Conservation (phyloP, 2,113 vertebrate genomes). For the Clupea harengus region DNA sequence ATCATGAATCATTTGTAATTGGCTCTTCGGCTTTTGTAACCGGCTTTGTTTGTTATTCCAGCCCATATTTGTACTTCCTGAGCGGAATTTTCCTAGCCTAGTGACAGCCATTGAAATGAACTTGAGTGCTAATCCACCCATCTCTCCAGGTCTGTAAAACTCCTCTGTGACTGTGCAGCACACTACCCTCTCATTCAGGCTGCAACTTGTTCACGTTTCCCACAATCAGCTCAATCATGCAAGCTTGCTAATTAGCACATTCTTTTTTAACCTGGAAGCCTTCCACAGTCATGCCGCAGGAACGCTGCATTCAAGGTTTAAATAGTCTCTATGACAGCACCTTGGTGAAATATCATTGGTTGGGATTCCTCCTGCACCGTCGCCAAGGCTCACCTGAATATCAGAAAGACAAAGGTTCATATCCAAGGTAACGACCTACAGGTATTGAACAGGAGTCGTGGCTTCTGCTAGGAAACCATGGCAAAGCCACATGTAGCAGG, state of each 20-base stretch:
- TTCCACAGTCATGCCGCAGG: background rate
- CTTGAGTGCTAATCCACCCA: background rate
- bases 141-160: background rate
- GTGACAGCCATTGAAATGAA: background rate
- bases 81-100: too few species aligned
- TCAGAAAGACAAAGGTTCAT: background rate
- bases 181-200: background rate
- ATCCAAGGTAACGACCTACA: too few species aligned
- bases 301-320: background rate
- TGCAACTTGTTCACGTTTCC: background rate
- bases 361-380: background rate
- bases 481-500: too few species aligned
- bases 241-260: background rate
- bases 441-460: too few species aligned
- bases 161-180: background rate
- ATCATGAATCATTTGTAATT: background rate
- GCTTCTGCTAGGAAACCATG: too few species aligned
- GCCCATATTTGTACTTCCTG: background rate
- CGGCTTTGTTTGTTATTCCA: background rate
- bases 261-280: background rate
- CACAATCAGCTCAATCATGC: background rate
- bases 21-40: background rate
- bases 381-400: background rate
- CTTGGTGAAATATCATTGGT: background rate
- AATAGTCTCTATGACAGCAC: background rate